A percentile compares a stretch with the other conserved stretches of the same genome.
Conservation (phyloP, 2,888 invertebrate species). For the Tetranychus truncatus region DNA sequence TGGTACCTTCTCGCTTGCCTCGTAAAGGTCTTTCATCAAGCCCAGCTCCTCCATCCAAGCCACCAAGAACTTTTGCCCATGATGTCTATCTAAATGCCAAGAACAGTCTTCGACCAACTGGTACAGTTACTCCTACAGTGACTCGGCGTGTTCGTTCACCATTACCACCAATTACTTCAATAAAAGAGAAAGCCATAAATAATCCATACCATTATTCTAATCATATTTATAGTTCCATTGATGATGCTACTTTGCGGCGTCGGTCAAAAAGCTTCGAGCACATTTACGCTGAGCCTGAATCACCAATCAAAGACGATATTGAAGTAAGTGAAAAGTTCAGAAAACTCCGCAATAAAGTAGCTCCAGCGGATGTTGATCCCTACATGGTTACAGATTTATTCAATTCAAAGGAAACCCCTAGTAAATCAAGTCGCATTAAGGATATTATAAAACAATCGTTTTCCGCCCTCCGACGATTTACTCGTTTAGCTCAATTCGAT, state of each 20-base stretch:
- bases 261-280: slow-evolving; percentile 25
- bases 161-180: background rate
- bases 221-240: background rate
- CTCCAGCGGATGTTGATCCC: background rate
- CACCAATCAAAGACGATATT: slow-evolving; percentile 1
- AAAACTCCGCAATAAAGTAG: background rate
- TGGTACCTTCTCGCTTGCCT: too few species aligned
- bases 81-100: slow-evolving; percentile 18
- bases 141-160: background rate
- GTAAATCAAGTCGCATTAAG: slow-evolving; percentile 17
- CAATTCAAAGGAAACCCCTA: background rate
- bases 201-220: background rate
- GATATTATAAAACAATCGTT: slow-evolving; percentile 22
- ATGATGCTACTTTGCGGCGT: background rate
- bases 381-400: background rate
- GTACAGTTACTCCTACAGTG: background rate
- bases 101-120: background rate
- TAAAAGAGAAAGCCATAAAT: background rate
- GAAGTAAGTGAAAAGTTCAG: background rate
- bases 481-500: slow-evolving; percentile 12
- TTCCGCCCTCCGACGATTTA: slow-evolving; percentile 16
- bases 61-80: slow-evolving; percentile 10
- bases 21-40: background rate
- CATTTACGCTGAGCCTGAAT: slow-evolving; percentile 24
- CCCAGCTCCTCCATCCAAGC: background rate